phyloP scores from a whole-genome alignment of 1,140 invertebrate genomes.

The Nomia melanderi region DNA sequence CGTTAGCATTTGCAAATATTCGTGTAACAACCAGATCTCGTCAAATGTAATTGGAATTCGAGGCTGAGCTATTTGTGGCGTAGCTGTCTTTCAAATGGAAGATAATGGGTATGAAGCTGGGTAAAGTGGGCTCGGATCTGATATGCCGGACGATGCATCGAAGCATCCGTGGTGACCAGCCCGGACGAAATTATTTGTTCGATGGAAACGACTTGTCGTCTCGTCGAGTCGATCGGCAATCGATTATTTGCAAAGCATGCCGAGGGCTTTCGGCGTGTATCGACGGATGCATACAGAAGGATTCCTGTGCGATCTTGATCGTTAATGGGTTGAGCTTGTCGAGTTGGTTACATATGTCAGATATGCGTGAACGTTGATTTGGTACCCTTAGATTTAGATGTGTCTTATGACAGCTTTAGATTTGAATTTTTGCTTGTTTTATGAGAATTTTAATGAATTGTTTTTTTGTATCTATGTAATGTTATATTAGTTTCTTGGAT shows the following conservation, averaged over 20 bases:
- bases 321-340: no score
- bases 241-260: neutral
- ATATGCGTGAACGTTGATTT: no score
- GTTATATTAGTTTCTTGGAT: no score
- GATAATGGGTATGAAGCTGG: constrained; percentile 23
- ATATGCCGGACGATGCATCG: constrained; percentile 9
- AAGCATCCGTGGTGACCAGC: neutral
- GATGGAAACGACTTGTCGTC: neutral
- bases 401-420: no score
- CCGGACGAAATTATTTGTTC: neutral
- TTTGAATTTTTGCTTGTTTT: no score
- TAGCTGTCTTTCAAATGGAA: constrained; percentile 6
- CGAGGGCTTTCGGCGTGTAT: neutral
- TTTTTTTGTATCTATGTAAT: no score
- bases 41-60: constrained; percentile 38
- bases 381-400: no score
- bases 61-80: constrained; percentile 14
- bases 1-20: no score
- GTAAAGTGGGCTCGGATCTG: constrained; percentile 13
- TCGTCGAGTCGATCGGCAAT: neutral
- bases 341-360: no score
- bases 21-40: constrained; percentile 8
- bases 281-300: no score
- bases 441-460: no score
- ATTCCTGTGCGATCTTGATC: neutral